Evolutionary conservation across 2,888 invertebrate species (phyloP), one percentile per base, ranked within the genome.

Genomic region (Augochlorella aurata): DNA sequence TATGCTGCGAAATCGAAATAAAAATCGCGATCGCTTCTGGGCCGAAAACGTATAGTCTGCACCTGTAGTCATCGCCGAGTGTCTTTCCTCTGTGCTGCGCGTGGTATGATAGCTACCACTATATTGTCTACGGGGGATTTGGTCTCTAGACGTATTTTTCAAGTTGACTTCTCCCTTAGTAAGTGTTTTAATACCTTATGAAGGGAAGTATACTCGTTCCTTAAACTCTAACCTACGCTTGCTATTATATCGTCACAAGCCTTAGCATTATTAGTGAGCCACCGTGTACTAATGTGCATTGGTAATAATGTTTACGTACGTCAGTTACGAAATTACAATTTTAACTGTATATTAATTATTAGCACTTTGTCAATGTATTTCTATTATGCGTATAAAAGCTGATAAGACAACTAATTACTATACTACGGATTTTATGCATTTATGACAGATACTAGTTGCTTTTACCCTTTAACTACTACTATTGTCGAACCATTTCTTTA

Each of bases 141-240:
- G 8, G 9, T 63, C 38, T 38, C 44, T 18, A 29, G 18, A 38
- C 63, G n/a, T 38, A 63, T 63, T 63, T 38, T 63, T 38, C 63
- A 38, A 63, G 63, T 63, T 44, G 38, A 63, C 63, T 44, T 38
- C 38, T 18, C n/a, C 4, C 38, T 18, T 3, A 38, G 63, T 38
- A 38, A 38, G 38, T 38, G 63, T 63, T 38, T 38, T 63, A 29
- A 63, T 63, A 63, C 61, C 61, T 63, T 29, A 63, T 63, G 61
- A 63, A 38, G 61, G 29, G 61, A 38, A 24, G 63, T 18, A 38
- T 38, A 18, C n/a, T 44, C 44, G 63, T 16, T 3, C 63, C 29
- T 38, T 38, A 63, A 63, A 63, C 63, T 12, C 38, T 63, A 63
- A 63, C n/a, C 44, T 18, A 18, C 63, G 63, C 38, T 63, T 63